Conservation (phyloP, 1,140 invertebrate species). For the Scaptomyza hsui region DNA sequence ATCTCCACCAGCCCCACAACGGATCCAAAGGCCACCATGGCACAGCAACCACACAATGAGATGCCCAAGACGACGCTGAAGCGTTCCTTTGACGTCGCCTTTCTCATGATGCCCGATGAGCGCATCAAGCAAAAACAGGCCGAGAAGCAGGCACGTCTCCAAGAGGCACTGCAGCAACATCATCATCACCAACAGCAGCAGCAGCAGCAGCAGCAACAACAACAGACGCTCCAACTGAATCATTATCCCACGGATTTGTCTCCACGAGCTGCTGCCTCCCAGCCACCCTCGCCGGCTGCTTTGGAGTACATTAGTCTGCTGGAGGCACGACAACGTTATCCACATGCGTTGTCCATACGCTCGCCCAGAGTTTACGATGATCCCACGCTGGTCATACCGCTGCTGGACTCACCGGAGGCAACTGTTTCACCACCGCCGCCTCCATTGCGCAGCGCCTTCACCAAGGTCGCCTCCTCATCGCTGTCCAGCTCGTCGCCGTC, state of each 20-base stretch:
- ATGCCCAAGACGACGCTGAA: slow-evolving; percentile 85
- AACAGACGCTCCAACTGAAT: slow-evolving; percentile 47
- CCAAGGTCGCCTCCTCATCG: slow-evolving; percentile 88
- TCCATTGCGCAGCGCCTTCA: slow-evolving; percentile 89
- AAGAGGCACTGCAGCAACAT: slow-evolving; percentile 81
- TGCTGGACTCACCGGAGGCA: slow-evolving; percentile 62
- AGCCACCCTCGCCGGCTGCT: slow-evolving; percentile 66
- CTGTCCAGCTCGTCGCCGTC: slow-evolving; percentile 83
- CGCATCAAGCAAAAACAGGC: slow-evolving; percentile 89
- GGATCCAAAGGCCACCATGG: slow-evolving; percentile 22
- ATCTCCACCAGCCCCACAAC: slow-evolving; percentile 62
- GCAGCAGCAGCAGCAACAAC: slow-evolving; percentile 52
- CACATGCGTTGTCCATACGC: slow-evolving; percentile 63
- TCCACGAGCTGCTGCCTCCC: slow-evolving; percentile 57
- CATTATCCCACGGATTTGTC: slow-evolving; percentile 69
- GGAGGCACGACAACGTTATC: slow-evolving; percentile 74
- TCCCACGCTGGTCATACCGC: slow-evolving; percentile 71
- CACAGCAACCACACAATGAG: slow-evolving; percentile 45
- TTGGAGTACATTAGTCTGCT: slow-evolving; percentile 69
- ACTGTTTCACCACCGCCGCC: slow-evolving; percentile 57
- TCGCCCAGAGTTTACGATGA: slow-evolving; percentile 80
- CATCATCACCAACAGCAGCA: slow-evolving; percentile 56
- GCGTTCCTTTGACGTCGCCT: slow-evolving; percentile 94
- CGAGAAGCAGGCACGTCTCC: slow-evolving; percentile 86
- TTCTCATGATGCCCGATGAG: slow-evolving; percentile 93